Evolutionary conservation across 2,113 vertebrate species (phyloP).

Genomic region (Agelaius phoeniceus): DNA sequence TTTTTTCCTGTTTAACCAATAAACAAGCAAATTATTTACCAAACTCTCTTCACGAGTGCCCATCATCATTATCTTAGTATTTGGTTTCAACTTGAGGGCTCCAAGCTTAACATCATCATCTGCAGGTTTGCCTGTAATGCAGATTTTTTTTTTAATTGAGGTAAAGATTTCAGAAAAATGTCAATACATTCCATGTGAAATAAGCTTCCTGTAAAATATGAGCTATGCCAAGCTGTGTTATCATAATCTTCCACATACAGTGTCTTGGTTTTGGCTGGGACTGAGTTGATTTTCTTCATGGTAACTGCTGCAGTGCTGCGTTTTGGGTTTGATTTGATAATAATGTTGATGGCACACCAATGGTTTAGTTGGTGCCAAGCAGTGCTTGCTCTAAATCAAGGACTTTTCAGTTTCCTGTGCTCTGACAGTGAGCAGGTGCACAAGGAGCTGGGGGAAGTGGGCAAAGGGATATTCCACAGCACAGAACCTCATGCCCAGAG

Average conservation of each 20-base stretch:
- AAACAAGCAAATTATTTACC: slow-evolving; percentile 79
- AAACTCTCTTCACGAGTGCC: slow-evolving; percentile 97
- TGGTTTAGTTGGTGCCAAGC: background rate
- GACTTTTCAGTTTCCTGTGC: background rate
- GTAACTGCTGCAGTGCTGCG: background rate
- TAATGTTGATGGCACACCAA: background rate
- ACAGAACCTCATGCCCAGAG: background rate
- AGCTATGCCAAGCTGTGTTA: background rate
- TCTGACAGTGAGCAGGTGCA: background rate
- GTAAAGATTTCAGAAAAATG: background rate
- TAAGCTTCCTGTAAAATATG: background rate
- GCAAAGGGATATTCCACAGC: background rate
- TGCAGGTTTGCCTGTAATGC: slow-evolving; percentile 89
- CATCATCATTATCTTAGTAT: slow-evolving; percentile 99
- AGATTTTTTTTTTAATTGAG: slow-evolving; percentile 43
- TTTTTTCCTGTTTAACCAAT: background rate
- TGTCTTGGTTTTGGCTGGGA: background rate
- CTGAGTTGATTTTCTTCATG: background rate
- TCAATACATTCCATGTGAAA: background rate
- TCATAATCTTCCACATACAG: background rate
- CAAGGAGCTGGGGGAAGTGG: background rate
- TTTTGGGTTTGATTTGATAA: background rate
- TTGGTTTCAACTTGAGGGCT: slow-evolving; percentile 94
- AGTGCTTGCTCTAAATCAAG: background rate
- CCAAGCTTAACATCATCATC: slow-evolving; percentile 96